These are phyloP conservation scores for Pseudolycoriella hygida DNA, from an alignment of 2,888 invertebrate genomes.

Conservation along the genomic window DNA sequence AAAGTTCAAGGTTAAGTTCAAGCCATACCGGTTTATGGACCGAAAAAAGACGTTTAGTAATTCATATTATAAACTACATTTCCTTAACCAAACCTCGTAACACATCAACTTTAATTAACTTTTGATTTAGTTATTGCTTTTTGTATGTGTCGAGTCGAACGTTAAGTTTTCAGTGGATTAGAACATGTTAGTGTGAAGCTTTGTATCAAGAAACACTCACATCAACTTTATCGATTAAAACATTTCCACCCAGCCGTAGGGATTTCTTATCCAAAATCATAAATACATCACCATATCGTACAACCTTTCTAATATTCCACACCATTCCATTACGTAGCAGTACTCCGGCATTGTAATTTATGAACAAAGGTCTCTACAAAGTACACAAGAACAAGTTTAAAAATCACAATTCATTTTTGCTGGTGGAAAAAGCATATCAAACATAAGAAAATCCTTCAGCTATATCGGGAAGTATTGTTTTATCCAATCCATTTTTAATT, in stretches of 20 bases:
- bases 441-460: constrained; percentile 24
- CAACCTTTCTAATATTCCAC: constrained; percentile 23
- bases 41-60: too few species aligned
- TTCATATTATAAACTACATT: too few species aligned
- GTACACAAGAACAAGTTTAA: not conserved
- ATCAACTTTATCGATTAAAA: constrained; percentile 22
- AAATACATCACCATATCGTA: constrained; percentile 20
- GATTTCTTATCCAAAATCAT: constrained; percentile 26
- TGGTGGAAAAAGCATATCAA: constrained; percentile 9
- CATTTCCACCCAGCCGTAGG: constrained; percentile 21
- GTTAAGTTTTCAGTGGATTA: too few species aligned
- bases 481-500: constrained; percentile 19
- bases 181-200: too few species aligned
- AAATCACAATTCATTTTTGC: not conserved
- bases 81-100: too few species aligned
- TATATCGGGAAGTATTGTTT: constrained; percentile 22
- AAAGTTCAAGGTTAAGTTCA: too few species aligned
- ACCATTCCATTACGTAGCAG: constrained; percentile 22
- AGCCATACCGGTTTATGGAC: too few species aligned
- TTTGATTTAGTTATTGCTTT: too few species aligned
- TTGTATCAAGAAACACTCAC: constrained; percentile 14
- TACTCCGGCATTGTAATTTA: constrained; percentile 22
- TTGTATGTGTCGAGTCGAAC: too few species aligned
- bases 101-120: too few species aligned
- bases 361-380: constrained; percentile 21